Percentiles rank a stretch among this genome's conserved stretches.
Evolutionary conservation across 1,140 invertebrate species (phyloP).

Genomic region (Drosophila watanabei): DNA sequence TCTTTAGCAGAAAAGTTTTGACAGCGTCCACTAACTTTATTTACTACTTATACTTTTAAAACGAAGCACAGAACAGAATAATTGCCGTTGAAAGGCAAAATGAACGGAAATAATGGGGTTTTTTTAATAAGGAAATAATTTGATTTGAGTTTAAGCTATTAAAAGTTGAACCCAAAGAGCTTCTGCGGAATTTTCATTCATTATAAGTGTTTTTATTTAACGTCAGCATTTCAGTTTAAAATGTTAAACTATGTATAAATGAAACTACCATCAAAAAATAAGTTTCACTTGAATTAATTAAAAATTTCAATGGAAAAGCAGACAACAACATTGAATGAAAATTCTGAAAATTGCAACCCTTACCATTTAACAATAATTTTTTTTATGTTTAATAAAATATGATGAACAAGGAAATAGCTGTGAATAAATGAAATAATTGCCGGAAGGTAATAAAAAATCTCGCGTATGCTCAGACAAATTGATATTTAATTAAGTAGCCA

Average conservation of each 20-base stretch:
- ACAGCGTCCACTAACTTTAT: slow-evolving; percentile 22
- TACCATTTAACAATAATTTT: neutral
- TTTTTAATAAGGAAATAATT: neutral
- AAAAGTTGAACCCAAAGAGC: neutral
- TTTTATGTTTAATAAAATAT: neutral
- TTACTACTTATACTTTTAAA: slow-evolving; percentile 8
- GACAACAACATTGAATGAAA: neutral
- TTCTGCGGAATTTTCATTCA: neutral
- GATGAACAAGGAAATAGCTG: no score
- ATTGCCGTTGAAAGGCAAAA: slow-evolving; percentile 6
- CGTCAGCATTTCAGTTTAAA: neutral
- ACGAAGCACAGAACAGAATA: neutral
- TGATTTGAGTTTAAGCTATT: neutral
- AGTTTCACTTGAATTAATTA: neutral
- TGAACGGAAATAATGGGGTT: neutral
- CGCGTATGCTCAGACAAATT: neutral
- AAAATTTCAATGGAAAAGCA: neutral
- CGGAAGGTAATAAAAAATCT: neutral
- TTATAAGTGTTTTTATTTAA: no score
- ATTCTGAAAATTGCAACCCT: neutral
- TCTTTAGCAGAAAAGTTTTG: slow-evolving; percentile 19
- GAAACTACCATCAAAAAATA: neutral
- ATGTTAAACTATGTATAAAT: neutral
- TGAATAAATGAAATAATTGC: neutral
- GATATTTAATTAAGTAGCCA: neutral